These are phyloP conservation scores for Daboia siamensis DNA, from an alignment of 2,113 vertebrate species.

Conservation along the genomic window DNA sequence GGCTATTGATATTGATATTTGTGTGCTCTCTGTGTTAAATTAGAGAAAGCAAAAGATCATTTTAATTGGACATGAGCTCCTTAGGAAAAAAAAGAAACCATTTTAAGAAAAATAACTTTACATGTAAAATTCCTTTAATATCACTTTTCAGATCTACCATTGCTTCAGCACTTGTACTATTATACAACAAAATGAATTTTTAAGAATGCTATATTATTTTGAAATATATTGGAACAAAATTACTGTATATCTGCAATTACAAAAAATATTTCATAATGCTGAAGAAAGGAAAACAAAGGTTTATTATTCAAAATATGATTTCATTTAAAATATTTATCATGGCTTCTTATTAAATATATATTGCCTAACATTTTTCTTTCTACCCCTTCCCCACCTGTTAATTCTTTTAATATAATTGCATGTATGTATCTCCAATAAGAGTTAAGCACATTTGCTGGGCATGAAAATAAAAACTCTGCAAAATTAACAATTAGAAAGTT, in stretches of 20 bases:
- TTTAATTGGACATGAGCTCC: neutral
- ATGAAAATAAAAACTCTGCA: constrained; percentile 56
- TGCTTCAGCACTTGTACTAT: constrained; percentile 6
- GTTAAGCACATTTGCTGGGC: constrained; percentile 57
- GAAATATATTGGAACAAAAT: constrained; percentile 9
- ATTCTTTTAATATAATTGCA: constrained; percentile 5
- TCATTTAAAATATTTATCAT: constrained; percentile 27
- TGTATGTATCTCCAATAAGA: constrained; percentile 26
- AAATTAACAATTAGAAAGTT: constrained; percentile 58
- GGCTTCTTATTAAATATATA: constrained; percentile 16
- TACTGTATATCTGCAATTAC: constrained; percentile 3
- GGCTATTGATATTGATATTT: neutral
- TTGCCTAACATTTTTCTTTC: neutral
- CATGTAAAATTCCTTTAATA: neutral
- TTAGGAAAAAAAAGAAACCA: neutral
- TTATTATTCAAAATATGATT: neutral
- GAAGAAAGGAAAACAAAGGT: neutral
- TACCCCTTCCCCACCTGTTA: neutral
- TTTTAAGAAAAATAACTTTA: neutral
- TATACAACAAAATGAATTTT: neutral
- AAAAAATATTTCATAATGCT: constrained; percentile 19
- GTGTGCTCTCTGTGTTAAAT: neutral
- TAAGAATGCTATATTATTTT: neutral
- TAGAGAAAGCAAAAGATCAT: neutral
- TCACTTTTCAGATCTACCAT: neutral